A percentile compares a stretch with the other conserved stretches of the same genome.
phyloP scores from a whole-genome alignment of 2,888 invertebrate genomes.

The Trisateles emortualis region DNA sequence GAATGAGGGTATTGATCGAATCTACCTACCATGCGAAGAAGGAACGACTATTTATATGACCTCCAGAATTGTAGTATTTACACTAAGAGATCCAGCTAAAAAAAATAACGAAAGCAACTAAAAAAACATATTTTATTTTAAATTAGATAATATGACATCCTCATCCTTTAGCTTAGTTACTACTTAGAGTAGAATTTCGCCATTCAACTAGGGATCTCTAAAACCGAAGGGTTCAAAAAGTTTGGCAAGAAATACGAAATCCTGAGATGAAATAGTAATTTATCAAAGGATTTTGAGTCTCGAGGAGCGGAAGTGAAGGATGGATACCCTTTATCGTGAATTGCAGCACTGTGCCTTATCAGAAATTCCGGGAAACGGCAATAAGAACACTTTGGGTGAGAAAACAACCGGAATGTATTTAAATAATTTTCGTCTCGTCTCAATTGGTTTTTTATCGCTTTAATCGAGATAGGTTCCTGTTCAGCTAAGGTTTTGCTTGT shows the following conservation, averaged over 20 bases:
- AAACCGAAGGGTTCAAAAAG: constrained; percentile 70
- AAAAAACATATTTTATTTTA: not conserved
- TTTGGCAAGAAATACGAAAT: constrained; percentile 75
- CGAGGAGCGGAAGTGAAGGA: constrained; percentile 75
- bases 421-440: constrained; percentile 33
- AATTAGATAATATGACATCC: not conserved
- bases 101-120: not conserved
- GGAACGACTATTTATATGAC: too few species aligned
- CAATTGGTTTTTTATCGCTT: constrained; percentile 13
- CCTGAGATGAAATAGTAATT: constrained; percentile 85
- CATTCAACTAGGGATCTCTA: constrained; percentile 39
- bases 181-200: constrained; percentile 19
- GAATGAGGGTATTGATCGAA: too few species aligned
- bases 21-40: too few species aligned
- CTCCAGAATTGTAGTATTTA: too few species aligned
- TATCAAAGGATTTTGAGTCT: constrained; percentile 84
- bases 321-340: constrained; percentile 59
- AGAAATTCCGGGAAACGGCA: constrained; percentile 52
- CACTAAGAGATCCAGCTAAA: too few species aligned
- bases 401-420: constrained; percentile 46
- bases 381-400: constrained; percentile 46
- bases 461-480: constrained; percentile 17
- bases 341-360: constrained; percentile 49
- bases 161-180: constrained; percentile 10
- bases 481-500: constrained; percentile 16